Evolutionary conservation across 2,888 invertebrate genomes (phyloP).

Genomic region (Nomada hirtipes): DNA sequence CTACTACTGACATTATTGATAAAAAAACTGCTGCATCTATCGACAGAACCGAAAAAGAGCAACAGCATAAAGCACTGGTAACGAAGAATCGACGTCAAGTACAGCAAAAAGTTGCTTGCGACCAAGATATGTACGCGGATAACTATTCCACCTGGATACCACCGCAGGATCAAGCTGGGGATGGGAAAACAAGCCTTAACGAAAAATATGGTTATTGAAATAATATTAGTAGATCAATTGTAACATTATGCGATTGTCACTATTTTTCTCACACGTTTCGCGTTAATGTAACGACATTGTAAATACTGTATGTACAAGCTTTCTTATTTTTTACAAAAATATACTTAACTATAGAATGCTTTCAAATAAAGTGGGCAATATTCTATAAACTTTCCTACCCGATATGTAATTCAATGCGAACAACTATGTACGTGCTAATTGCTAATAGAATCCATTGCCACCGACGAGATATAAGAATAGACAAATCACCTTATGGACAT

Average conservation of each 20-base stretch:
- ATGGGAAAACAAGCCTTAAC: constrained; percentile 91
- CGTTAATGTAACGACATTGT: too few species aligned
- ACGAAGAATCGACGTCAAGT: constrained; percentile 17
- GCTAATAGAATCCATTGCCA: too few species aligned
- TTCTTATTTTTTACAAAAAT: too few species aligned
- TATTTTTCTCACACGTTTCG: background rate
- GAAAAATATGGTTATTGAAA: constrained; percentile 91
- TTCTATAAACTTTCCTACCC: too few species aligned
- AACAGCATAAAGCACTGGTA: background rate
- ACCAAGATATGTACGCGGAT: constrained; percentile 82
- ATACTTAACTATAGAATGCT: too few species aligned
- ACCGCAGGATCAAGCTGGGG: constrained; percentile 90
- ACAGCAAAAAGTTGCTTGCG: constrained; percentile 76
- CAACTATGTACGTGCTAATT: too few species aligned
- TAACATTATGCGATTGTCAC: background rate
- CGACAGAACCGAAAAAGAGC: background rate
- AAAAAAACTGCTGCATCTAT: background rate
- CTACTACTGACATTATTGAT: background rate
- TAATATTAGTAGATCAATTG: background rate
- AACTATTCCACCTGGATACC: constrained; percentile 93
- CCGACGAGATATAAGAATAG: too few species aligned
- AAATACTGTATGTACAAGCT: too few species aligned
- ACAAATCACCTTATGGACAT: too few species aligned
- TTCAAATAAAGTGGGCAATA: too few species aligned
- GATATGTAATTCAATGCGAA: too few species aligned